phyloP scores from a whole-genome alignment of 2,797 vertebrate genomes.

The Danio jaintianensis region DNA sequence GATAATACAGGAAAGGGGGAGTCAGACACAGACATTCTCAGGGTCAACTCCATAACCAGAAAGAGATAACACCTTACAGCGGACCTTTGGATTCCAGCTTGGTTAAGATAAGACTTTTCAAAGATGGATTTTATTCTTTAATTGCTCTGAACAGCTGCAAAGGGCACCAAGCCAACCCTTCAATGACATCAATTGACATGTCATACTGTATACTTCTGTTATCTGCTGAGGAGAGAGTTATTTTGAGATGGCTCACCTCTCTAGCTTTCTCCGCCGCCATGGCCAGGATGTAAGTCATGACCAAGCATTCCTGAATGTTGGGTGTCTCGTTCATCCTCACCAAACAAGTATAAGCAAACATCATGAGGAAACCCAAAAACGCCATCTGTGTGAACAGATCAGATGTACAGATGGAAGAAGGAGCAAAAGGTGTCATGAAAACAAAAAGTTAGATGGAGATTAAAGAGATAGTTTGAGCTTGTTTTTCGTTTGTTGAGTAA shows the following conservation, averaged over 20 bases:
- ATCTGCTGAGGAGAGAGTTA: slow-evolving; percentile 5
- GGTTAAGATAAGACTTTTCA: slow-evolving; percentile 46
- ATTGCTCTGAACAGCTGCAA: slow-evolving; percentile 32
- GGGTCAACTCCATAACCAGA: slow-evolving; percentile 10
- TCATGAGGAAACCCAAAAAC: slow-evolving; percentile 91
- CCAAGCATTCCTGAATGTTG: slow-evolving; percentile 89
- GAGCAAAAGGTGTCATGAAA: neutral
- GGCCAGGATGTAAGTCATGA: slow-evolving; percentile 90
- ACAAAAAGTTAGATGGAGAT: neutral
- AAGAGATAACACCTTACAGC: slow-evolving; percentile 35
- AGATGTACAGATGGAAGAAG: neutral
- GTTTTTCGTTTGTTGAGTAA: no score
- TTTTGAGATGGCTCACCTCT: slow-evolving; percentile 82
- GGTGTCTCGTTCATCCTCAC: slow-evolving; percentile 90
- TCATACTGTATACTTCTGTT: neutral
- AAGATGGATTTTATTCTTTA: slow-evolving; percentile 48
- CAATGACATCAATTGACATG: neutral
- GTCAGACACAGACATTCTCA: slow-evolving; percentile 15
- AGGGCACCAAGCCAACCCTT: slow-evolving; percentile 3
- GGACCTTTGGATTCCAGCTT: slow-evolving; percentile 60
- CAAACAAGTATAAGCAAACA: slow-evolving; percentile 91
- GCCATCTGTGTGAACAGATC: slow-evolving; percentile 81
- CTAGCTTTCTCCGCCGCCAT: slow-evolving; percentile 90
- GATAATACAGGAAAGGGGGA: slow-evolving; percentile 16
- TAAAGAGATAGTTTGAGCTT: neutral